Conservation (phyloP, 2,797 vertebrate genomes). For the Cacajao melanocephalus region DNA sequence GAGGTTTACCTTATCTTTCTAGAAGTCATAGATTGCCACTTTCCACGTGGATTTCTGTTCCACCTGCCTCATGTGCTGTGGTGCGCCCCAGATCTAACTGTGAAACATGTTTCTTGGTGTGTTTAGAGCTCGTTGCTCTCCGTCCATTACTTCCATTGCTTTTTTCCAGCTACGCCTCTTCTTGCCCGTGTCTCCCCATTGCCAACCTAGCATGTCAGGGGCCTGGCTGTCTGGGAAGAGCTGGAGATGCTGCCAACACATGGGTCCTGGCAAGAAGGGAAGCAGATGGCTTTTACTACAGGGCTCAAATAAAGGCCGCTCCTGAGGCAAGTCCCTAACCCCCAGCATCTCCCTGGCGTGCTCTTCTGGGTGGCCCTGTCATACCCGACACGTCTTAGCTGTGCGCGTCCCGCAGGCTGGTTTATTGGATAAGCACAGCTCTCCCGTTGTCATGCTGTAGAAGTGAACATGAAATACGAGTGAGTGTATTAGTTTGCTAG, state of each 20-base stretch:
- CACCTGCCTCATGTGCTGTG: accelerated
- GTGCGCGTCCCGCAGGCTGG: not conserved
- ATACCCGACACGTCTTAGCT: not conserved
- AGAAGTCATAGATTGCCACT: not conserved
- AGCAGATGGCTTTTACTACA: conserved; percentile 89
- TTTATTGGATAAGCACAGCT: not conserved
- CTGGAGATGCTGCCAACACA: conserved; percentile 56
- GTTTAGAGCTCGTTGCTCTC: not conserved
- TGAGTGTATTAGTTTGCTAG: not conserved
- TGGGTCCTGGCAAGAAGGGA: conserved; percentile 89
- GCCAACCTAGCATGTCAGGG: conserved; percentile 57
- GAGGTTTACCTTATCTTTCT: not conserved
- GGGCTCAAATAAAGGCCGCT: conserved; percentile 86
- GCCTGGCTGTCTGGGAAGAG: conserved; percentile 7
- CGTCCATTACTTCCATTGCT: conserved; percentile 22
- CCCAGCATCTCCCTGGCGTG: not conserved
- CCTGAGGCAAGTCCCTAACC: conserved; percentile 82
- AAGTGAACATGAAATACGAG: not conserved
- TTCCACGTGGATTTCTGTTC: not conserved
- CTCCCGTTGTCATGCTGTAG: not conserved
- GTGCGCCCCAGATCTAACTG: not conserved
- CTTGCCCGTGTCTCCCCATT: conserved; percentile 53
- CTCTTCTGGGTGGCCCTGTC: not conserved
- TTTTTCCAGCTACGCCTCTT: conserved; percentile 82
- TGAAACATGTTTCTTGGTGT: not conserved